A percentile compares a stretch with the other conserved stretches of the same genome.
Conservation (phyloP, 2,888 invertebrate genomes). For the Catocala fraxini region DNA sequence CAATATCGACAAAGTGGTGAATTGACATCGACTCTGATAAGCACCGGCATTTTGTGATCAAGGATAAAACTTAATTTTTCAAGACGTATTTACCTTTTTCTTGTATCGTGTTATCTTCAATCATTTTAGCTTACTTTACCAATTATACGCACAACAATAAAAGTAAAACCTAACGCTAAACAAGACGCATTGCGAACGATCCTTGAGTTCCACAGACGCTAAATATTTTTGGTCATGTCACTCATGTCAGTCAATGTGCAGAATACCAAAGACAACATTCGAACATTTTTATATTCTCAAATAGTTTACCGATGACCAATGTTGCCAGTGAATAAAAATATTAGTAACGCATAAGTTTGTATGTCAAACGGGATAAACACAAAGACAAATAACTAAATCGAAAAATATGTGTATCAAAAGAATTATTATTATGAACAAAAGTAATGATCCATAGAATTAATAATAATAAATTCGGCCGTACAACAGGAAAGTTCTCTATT, state of each 20-base stretch:
- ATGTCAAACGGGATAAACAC: too few species aligned
- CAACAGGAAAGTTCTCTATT: too few species aligned
- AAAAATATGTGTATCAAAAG: too few species aligned
- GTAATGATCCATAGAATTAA: too few species aligned
- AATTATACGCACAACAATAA: slow-evolving; percentile 19
- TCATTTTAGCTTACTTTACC: slow-evolving; percentile 31
- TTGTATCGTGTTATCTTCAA: slow-evolving; percentile 19
- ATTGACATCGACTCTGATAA: slow-evolving; percentile 9
- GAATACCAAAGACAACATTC: too few species aligned
- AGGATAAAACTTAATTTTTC: neutral
- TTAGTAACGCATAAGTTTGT: too few species aligned
- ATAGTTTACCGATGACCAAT: slow-evolving; percentile 14
- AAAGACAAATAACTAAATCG: too few species aligned
- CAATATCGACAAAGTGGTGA: slow-evolving; percentile 11
- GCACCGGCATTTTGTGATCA: neutral
- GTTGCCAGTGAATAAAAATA: slow-evolving; percentile 25
- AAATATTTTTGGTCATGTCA: slow-evolving; percentile 3
- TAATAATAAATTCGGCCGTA: too few species aligned
- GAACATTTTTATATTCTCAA: too few species aligned
- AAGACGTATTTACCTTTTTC: slow-evolving; percentile 25
- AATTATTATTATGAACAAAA: too few species aligned
- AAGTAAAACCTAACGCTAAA: slow-evolving; percentile 20
- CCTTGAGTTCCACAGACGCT: slow-evolving; percentile 20
- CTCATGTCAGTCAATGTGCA: neutral
- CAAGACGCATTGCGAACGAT: slow-evolving; percentile 43